Conservation (phyloP, 2,113 vertebrate species). For the Ammodytes marinus region DNA sequence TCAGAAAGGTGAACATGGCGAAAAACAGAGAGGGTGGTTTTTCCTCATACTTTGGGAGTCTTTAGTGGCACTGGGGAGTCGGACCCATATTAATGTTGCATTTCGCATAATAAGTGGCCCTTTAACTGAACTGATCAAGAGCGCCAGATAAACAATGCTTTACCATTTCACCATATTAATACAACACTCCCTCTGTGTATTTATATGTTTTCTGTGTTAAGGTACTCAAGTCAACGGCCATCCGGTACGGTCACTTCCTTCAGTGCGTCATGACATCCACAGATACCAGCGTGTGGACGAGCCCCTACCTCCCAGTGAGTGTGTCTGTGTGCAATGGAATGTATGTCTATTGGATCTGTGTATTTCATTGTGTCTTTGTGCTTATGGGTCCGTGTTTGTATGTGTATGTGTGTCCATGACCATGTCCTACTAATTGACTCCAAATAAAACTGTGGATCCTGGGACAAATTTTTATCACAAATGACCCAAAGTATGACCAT, state of each 20-base stretch:
- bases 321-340: slow-evolving; percentile 62
- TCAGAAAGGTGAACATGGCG: no score
- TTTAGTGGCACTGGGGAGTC: no score
- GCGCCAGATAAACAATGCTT: neutral
- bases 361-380: slow-evolving; percentile 8
- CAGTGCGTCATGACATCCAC: slow-evolving; percentile 95
- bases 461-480: neutral
- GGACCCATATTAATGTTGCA: no score
- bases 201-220: slow-evolving; percentile 67
- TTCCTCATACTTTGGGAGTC: no score
- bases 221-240: slow-evolving; percentile 91
- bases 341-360: slow-evolving; percentile 14
- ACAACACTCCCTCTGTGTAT: neutral
- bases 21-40: no score
- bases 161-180: neutral
- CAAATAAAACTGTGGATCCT: neutral
- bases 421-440: neutral
- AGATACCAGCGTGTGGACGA: slow-evolving; percentile 99
- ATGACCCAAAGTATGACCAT: neutral
- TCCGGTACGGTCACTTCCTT: slow-evolving; percentile 91
- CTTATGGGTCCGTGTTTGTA: neutral
- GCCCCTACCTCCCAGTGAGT: slow-evolving; percentile 97
- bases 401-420: slow-evolving; percentile 2
- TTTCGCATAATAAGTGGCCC: no score
- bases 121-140: neutral